Conservation (phyloP, 2,113 vertebrate genomes). For the Istiophorus platypterus region DNA sequence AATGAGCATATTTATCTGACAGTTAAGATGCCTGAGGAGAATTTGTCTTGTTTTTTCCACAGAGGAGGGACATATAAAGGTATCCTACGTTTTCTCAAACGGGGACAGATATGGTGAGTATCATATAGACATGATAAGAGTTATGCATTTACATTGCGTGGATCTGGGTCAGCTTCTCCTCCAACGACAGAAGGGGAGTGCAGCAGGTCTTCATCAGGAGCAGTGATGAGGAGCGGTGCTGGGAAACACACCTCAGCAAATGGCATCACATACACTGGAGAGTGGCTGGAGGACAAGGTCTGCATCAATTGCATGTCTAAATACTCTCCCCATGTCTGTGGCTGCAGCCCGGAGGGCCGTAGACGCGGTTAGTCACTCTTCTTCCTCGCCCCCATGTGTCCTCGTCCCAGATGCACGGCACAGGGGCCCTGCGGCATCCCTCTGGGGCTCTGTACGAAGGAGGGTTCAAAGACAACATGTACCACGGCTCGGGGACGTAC, state of each 20-base stretch:
- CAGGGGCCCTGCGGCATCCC: conserved; percentile 85
- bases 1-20: neutral
- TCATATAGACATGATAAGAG: neutral
- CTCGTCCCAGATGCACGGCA: conserved; percentile 85
- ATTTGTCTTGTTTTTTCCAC: conserved; percentile 67
- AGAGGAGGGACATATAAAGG: conserved; percentile 67
- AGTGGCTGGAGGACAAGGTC: conserved; percentile 88
- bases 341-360: neutral
- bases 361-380: neutral
- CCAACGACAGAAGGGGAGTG: conserved; percentile 83
- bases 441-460: conserved; percentile 89
- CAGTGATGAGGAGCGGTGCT: conserved; percentile 81
- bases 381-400: neutral
- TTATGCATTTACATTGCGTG: neutral
- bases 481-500: conserved; percentile 87
- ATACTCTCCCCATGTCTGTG: neutral
- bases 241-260: conserved; percentile 83
- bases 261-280: conserved; percentile 82
- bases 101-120: conserved; percentile 87
- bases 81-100: conserved; percentile 85
- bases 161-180: neutral
- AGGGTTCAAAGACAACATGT: conserved; percentile 89
- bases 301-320: conserved; percentile 6
- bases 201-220: conserved; percentile 75
- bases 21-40: neutral